A percentile compares a stretch with the other conserved stretches of the same genome.
Conservation (phyloP, 2,888 invertebrate species). For the Drosophila helvetica region DNA sequence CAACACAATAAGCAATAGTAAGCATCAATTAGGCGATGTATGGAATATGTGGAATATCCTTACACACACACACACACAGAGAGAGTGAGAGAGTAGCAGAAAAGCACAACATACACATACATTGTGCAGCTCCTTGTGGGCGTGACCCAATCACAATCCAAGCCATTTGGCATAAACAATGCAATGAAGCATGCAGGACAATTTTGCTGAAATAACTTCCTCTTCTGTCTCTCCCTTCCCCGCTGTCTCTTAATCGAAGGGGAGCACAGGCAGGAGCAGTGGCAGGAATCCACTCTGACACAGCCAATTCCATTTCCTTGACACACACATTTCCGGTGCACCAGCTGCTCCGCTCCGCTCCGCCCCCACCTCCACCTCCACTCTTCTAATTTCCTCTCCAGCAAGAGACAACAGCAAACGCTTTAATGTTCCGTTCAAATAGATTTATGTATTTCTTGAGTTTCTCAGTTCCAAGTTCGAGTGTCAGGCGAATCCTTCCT, state of each 20-base stretch:
- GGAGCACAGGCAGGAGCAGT: conserved; percentile 7
- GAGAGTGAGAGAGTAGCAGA: neutral
- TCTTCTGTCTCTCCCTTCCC: conserved; percentile 15
- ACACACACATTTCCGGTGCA: conserved; percentile 46
- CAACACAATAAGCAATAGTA: conserved; percentile 44
- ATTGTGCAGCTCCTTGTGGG: conserved; percentile 30
- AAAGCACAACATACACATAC: neutral
- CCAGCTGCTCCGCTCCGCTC: conserved; percentile 31
- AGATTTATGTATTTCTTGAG: conserved; percentile 56
- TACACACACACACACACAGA: neutral
- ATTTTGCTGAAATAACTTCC: conserved; percentile 59
- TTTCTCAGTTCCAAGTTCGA: conserved; percentile 23
- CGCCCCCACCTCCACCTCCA: neutral
- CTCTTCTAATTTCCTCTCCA: neutral
- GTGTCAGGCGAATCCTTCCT: conserved; percentile 9
- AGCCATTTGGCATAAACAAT: conserved; percentile 62
- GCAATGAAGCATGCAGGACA: conserved; percentile 63
- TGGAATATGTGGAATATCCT: conserved; percentile 41
- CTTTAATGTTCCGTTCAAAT: conserved; percentile 24
- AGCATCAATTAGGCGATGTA: conserved; percentile 57
- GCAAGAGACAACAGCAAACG: conserved; percentile 14
- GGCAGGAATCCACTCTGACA: conserved; percentile 37
- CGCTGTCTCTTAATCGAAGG: neutral
- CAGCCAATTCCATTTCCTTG: conserved; percentile 57
- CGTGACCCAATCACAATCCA: conserved; percentile 47